phyloP scores from a whole-genome alignment of 2,888 invertebrate species.

The Drosophila rubida region DNA sequence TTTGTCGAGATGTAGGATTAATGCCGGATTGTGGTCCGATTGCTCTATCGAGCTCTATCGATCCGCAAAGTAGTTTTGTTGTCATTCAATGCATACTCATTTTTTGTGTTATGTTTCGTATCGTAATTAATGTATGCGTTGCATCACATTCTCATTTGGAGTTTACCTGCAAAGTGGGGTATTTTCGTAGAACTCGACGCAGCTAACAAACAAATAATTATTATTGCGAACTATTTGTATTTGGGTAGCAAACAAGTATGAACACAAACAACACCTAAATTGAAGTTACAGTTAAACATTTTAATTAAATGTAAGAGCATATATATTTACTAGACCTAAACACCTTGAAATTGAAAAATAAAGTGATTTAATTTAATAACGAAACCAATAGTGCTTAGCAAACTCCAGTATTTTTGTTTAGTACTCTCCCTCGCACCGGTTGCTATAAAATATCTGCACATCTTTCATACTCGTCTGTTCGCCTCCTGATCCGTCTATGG shows the following conservation, averaged over 20 bases:
- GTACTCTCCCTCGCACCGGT: neutral
- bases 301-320: neutral
- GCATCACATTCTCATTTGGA: neutral
- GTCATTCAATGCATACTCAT: neutral
- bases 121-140: no score
- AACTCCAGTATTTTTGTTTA: neutral
- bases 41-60: no score
- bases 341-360: neutral
- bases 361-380: neutral
- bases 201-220: neutral
- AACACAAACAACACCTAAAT: slow-evolving; percentile 18
- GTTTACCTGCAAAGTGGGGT: neutral
- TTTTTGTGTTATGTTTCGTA: neutral
- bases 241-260: neutral
- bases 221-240: neutral
- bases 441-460: no score
- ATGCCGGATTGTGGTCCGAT: no score
- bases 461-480: neutral
- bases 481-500: neutral
- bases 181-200: neutral
- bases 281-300: neutral
- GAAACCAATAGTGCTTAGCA: neutral
- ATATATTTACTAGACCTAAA: neutral
- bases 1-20: no score
- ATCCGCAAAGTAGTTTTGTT: neutral